Conservation (phyloP, 2,797 vertebrate genomes). For the Pseudomugil gertrudae region DNA sequence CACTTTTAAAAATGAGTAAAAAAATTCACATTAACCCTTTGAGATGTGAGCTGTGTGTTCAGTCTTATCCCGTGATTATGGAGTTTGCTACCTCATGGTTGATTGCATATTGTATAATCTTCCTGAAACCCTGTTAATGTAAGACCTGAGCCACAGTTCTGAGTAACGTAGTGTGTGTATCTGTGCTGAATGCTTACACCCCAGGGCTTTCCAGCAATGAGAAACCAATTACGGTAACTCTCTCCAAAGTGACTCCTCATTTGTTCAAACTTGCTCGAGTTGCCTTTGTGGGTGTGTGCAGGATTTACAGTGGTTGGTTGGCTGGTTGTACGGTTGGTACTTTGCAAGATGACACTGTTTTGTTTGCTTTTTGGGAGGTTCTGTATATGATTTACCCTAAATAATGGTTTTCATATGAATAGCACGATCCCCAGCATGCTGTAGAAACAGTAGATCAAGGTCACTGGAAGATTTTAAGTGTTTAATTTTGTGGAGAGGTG, state of each 20-base stretch:
- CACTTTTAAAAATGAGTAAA: not conserved
- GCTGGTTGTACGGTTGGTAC: conserved; percentile 39
- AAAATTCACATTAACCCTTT: not conserved
- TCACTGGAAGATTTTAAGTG: conserved; percentile 23
- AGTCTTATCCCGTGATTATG: conserved; percentile 21
- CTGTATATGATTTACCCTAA: conserved; percentile 10
- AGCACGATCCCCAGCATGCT: conserved; percentile 13
- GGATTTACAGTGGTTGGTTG: conserved; percentile 36
- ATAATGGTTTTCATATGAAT: conserved; percentile 17
- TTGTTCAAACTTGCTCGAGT: conserved; percentile 74
- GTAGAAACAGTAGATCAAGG: conserved; percentile 25
- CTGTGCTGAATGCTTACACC: conserved; percentile 36
- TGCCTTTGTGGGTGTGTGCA: conserved; percentile 55
- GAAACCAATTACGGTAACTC: conserved; percentile 66
- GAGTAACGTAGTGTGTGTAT: conserved; percentile 54
- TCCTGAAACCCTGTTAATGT: conserved; percentile 47
- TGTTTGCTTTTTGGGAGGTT: conserved; percentile 39
- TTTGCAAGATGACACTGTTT: conserved; percentile 30
- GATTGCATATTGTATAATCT: conserved; percentile 57
- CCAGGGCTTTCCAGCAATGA: conserved; percentile 63
- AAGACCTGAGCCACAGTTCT: conserved; percentile 45
- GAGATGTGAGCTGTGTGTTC: not conserved
- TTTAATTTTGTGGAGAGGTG: conserved; percentile 18
- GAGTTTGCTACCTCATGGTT: conserved; percentile 47
- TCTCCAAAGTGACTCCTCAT: conserved; percentile 55